Percentiles rank a stretch among this genome's conserved stretches.
These are phyloP conservation scores for Ovibos moschatus DNA, from an alignment of 2,113 vertebrate genomes.

Conservation along the genomic window DNA sequence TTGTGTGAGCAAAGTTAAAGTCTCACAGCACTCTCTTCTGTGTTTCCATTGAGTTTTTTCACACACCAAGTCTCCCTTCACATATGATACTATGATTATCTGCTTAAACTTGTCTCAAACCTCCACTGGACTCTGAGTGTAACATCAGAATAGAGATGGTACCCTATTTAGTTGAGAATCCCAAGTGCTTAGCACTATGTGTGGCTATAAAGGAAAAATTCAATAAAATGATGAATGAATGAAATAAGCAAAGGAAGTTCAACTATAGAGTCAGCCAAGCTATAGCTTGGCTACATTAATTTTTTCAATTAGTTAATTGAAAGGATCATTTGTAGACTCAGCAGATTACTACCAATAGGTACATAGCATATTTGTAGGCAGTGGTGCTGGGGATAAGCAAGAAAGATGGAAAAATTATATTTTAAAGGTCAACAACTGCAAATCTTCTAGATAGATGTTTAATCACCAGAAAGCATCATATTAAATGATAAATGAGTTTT, in stretches of 20 bases:
- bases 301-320: neutral
- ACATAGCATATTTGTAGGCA: neutral
- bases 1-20: neutral
- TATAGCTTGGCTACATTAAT: neutral
- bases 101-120: neutral
- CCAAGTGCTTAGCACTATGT: neutral
- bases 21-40: neutral
- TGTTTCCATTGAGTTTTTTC: neutral
- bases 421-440: neutral
- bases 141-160: neutral
- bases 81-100: neutral
- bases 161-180: neutral
- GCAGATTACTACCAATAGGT: neutral
- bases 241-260: neutral
- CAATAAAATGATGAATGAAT: neutral
- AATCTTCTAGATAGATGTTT: neutral
- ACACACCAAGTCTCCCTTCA: neutral
- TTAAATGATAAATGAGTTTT: neutral
- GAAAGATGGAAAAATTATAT: neutral
- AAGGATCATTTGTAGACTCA: neutral
- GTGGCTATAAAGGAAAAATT: neutral
- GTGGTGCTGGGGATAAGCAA: neutral
- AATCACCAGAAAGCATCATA: neutral
- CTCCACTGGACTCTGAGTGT: neutral
- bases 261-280: neutral